Evolutionary conservation across 1,140 invertebrate genomes (phyloP), one percentile per base, ranked within the genome.

Genomic region (Diachasma alloeum): DNA sequence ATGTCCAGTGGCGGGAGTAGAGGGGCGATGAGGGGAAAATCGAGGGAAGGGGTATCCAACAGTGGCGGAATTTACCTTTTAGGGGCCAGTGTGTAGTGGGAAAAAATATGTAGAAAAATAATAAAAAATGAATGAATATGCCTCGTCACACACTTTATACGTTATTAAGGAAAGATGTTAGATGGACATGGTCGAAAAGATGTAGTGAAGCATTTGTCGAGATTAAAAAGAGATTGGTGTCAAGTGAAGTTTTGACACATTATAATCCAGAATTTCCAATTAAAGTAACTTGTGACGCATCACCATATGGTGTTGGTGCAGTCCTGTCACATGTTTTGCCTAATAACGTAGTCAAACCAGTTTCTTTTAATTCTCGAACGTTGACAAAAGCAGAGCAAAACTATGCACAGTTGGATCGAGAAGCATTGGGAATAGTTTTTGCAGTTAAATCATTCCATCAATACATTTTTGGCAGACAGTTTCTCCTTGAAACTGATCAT

Each of bases 201-300:
- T 46, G 31, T 15, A 4, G 15, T 11, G 24, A 26, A 72, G 70
- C 70, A 31, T 72, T 72, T 56, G 13, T 26, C 5, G 24, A 53
- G 8, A 46, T 37, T n/a, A 72, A 72, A 48, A 36, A 19, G 22
- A 48, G n/a, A n/a, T n/a, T n/a, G n/a, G n/a, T n/a, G n/a, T n/a
- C n/a, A n/a, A n/a, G n/a, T n/a, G n/a, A n/a, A n/a, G n/a, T 72
- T 31, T 72, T 72, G 26, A 72, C 31, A 22, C 44, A 72, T 53
- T 72, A 53, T 56, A 24, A 53, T 48, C 22, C 26, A 53, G n/a
- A n/a, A n/a, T n/a, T 22, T 24, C 44, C 15, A 26, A 53, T 26
- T 53, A 72, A 31, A 48, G n/a, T 72, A 22, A 53, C 44, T 11
- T 72, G 44, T 53, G 70, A 72, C n/a, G 70, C 70, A 22, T 72